Conservation (phyloP, 2,113 vertebrate species). For the Typhlomys cinereus region DNA sequence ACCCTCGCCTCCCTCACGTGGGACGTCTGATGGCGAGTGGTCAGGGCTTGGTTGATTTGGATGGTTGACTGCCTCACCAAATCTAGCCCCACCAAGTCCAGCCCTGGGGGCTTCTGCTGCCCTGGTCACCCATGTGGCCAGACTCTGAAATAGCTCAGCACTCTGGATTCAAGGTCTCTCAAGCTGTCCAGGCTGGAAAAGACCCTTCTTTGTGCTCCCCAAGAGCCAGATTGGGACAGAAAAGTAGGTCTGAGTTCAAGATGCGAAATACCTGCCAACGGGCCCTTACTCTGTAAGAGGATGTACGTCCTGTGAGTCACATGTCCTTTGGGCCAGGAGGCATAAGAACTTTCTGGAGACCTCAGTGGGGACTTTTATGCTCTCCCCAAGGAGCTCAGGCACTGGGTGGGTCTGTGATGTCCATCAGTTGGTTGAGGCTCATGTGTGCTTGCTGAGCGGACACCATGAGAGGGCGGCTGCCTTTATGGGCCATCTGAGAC, state of each 20-base stretch:
- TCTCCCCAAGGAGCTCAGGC: neutral
- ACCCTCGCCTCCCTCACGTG: neutral
- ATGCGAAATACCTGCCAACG: conserved; percentile 2
- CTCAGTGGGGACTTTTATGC: neutral
- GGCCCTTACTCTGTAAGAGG: neutral
- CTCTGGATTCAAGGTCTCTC: neutral
- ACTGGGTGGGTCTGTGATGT: neutral
- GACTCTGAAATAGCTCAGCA: neutral
- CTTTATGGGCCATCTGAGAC: neutral
- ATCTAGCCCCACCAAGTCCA: neutral
- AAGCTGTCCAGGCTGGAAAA: neutral
- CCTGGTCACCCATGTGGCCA: neutral
- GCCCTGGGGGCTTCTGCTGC: neutral
- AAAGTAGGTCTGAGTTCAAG: neutral
- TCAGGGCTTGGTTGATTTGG: neutral
- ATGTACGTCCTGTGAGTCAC: neutral
- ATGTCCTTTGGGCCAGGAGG: neutral
- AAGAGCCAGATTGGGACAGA: neutral
- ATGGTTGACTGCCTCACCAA: neutral
- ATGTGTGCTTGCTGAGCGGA: neutral
- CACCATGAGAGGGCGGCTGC: neutral
- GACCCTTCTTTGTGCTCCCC: neutral
- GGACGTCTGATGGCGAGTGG: neutral
- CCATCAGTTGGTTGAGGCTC: neutral
- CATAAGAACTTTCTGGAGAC: neutral